Evolutionary conservation across 2,888 invertebrate species (phyloP).

Genomic region (Miltochrista miniata): DNA sequence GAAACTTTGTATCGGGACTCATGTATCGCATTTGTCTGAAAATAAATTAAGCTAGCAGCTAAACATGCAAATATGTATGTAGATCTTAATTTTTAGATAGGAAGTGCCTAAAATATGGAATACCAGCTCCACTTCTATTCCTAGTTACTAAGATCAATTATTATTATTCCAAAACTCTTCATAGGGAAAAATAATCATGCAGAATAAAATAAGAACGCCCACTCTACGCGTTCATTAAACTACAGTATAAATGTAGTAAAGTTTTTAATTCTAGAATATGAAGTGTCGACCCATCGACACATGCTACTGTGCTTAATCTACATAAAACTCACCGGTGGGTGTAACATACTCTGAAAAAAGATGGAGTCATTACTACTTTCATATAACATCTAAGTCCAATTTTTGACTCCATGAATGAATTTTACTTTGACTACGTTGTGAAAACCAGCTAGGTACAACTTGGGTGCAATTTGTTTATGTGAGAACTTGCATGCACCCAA

Average conservation of each 20-base stretch:
- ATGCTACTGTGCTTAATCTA: conserved; percentile 71
- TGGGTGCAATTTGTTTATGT: conserved; percentile 34
- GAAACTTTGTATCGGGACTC: no score
- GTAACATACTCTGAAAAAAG: conserved; percentile 83
- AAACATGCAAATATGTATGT: conserved; percentile 5
- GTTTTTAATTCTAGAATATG: conserved; percentile 12
- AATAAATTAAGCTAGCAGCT: background rate
- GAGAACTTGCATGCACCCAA: conserved; percentile 39
- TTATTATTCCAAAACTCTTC: no score
- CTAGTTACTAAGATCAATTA: background rate
- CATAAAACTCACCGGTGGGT: conserved; percentile 79
- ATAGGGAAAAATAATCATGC: conserved; percentile 9
- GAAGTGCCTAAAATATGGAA: background rate
- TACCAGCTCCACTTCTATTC: background rate
- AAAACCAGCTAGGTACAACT: conserved; percentile 29
- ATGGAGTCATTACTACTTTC: conserved; percentile 81
- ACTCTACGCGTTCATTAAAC: conserved; percentile 15
- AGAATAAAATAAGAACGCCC: conserved; percentile 3
- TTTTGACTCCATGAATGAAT: conserved; percentile 74
- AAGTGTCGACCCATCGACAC: conserved; percentile 34
- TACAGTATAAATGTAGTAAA: conserved; percentile 13
- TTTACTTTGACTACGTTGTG: conserved; percentile 53
- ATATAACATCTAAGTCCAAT: conserved; percentile 68
- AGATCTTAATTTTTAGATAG: background rate
- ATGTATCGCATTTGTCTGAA: no score